These are phyloP conservation scores for Andrena trimmerana DNA, from an alignment of 2,888 invertebrate genomes.

Conservation along the genomic window DNA sequence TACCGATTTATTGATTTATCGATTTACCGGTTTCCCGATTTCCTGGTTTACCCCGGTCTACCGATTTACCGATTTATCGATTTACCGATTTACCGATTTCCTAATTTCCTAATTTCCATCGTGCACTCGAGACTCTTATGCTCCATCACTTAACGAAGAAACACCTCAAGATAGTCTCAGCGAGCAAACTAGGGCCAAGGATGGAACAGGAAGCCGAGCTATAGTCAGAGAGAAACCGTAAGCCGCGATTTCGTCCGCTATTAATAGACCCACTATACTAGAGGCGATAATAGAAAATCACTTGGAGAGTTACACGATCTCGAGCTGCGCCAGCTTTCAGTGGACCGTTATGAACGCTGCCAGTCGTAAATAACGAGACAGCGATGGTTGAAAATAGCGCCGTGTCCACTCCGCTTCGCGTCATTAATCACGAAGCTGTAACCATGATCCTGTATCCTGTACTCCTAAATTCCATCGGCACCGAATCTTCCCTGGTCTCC, in stretches of 20 bases:
- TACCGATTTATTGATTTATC: no score
- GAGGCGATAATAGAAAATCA: slow-evolving; percentile 49
- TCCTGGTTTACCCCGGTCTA: no score
- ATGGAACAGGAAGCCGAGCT: slow-evolving; percentile 15
- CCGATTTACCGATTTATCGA: no score
- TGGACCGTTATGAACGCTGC: slow-evolving; percentile 46
- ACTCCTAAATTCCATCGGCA: no score
- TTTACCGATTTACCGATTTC: no score
- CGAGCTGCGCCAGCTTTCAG: slow-evolving; percentile 19
- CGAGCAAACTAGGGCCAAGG: no score
- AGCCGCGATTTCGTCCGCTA: slow-evolving; percentile 11
- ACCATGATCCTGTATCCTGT: neutral
- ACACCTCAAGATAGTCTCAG: no score
- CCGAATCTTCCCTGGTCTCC: no score
- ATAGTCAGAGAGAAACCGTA: slow-evolving; percentile 12
- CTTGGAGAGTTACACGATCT: slow-evolving; percentile 38
- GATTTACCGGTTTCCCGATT: no score
- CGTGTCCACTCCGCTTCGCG: neutral
- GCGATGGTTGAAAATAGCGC: slow-evolving; percentile 28
- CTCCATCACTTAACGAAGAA: no score
- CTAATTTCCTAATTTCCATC: no score
- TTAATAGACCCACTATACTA: slow-evolving; percentile 28
- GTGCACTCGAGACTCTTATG: no score
- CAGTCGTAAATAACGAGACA: slow-evolving; percentile 46
- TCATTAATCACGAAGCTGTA: slow-evolving; percentile 11